These are phyloP conservation scores for Cryptus armator DNA, from an alignment of 2,888 invertebrate genomes.

Conservation along the genomic window DNA sequence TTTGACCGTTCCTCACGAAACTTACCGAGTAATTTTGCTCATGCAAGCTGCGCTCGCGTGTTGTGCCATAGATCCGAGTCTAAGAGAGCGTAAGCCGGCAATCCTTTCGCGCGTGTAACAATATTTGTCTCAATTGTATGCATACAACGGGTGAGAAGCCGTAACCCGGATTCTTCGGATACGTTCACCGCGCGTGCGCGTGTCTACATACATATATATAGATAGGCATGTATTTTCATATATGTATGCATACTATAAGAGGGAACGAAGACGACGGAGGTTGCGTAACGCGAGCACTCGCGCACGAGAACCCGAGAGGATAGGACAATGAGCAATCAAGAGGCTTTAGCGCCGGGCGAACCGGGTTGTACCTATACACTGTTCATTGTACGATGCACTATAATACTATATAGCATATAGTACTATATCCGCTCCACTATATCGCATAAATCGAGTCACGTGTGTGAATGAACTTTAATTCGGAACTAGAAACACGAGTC, in stretches of 20 bases:
- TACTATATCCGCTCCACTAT: slow-evolving; percentile 2
- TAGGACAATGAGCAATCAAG: slow-evolving; percentile 74
- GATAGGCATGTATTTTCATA: not conserved
- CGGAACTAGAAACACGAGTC: slow-evolving; percentile 66
- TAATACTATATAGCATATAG: slow-evolving; percentile 11
- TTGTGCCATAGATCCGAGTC: slow-evolving; percentile 16
- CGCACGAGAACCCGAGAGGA: slow-evolving; percentile 44
- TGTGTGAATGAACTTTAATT: slow-evolving; percentile 70
- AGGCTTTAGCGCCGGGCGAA: slow-evolving; percentile 57
- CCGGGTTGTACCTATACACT: slow-evolving; percentile 34
- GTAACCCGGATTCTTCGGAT: slow-evolving; percentile 47
- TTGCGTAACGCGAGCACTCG: slow-evolving; percentile 45
- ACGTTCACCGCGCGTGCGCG: slow-evolving; percentile 48
- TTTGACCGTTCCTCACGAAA: not conserved
- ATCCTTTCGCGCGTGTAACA: slow-evolving; percentile 58
- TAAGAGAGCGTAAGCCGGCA: slow-evolving; percentile 19
- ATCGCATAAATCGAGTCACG: slow-evolving; percentile 49
- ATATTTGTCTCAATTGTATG: slow-evolving; percentile 65
- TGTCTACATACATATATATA: slow-evolving; percentile 14
- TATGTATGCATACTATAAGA: slow-evolving; percentile 1
- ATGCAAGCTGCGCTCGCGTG: slow-evolving; percentile 20
- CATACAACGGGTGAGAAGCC: slow-evolving; percentile 58
- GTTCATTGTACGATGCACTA: slow-evolving; percentile 35
- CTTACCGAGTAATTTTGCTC: not conserved
- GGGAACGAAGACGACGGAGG: slow-evolving; percentile 40